Conservation (phyloP, 1,140 invertebrate species). For the Diorhabda carinulata region DNA sequence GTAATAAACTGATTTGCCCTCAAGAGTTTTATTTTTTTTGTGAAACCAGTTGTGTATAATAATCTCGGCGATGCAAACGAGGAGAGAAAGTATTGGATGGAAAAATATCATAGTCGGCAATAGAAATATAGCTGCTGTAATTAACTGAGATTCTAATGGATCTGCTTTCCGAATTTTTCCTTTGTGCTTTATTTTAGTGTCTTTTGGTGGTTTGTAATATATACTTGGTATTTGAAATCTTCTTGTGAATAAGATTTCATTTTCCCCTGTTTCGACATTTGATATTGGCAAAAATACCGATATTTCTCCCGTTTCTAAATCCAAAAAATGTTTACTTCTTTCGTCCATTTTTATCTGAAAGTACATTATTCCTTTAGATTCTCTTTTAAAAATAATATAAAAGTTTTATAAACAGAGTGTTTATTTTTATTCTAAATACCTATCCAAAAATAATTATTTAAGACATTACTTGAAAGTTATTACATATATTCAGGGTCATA, state of each 20-base stretch:
- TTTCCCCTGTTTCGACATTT: slow-evolving; percentile 38
- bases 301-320: slow-evolving; percentile 38
- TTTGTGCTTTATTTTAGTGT: slow-evolving; percentile 7
- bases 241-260: slow-evolving; percentile 14
- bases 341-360: slow-evolving; percentile 7
- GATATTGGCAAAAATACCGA: slow-evolving; percentile 1
- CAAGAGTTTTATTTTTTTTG: slow-evolving; percentile 52
- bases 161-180: background rate
- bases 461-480: no score
- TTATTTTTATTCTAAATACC: background rate
- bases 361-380: background rate
- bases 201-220: slow-evolving; percentile 5
- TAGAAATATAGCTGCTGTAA: slow-evolving; percentile 37
- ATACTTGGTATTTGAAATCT: slow-evolving; percentile 4
- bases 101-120: slow-evolving; percentile 49
- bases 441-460: no score
- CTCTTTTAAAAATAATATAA: background rate
- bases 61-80: slow-evolving; percentile 44
- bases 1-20: slow-evolving; percentile 52
- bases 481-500: no score
- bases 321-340: slow-evolving; percentile 14
- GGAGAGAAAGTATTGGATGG: slow-evolving; percentile 39
- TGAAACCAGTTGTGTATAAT: slow-evolving; percentile 55
- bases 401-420: background rate
- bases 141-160: background rate